Evolutionary conservation across 2,888 invertebrate species (phyloP).

Genomic region (Limnephilus lunatus): DNA sequence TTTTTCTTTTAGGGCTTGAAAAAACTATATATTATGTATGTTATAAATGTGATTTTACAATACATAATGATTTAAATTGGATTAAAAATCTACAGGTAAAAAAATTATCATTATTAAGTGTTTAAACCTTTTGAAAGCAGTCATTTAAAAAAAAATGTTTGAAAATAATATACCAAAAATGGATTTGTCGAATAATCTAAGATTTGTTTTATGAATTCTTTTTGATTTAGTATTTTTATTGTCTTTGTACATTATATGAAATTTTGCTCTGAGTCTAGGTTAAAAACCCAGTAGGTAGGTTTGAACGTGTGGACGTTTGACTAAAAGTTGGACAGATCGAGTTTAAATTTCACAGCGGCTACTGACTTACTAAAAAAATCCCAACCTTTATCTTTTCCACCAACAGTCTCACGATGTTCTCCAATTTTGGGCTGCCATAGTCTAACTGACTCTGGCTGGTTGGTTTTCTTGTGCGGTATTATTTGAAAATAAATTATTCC

Average conservation of each 20-base stretch:
- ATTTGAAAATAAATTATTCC: background rate
- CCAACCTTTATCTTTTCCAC: background rate
- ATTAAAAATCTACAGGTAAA: background rate
- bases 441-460: too few species aligned
- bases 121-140: background rate
- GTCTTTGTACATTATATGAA: background rate
- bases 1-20: background rate
- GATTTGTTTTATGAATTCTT: background rate
- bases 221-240: background rate
- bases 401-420: background rate
- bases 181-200: background rate
- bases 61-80: background rate
- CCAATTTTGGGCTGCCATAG: background rate
- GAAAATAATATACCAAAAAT: background rate
- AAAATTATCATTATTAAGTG: background rate
- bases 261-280: background rate
- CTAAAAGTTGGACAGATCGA: background rate
- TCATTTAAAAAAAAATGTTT: too few species aligned
- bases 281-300: background rate
- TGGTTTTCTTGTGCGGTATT: background rate
- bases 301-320: too few species aligned
- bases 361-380: background rate
- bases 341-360: background rate
- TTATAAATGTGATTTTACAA: background rate
- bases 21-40: background rate